Evolutionary conservation across 2,113 vertebrate species (phyloP).

Genomic region (Apteryx mantelli): DNA sequence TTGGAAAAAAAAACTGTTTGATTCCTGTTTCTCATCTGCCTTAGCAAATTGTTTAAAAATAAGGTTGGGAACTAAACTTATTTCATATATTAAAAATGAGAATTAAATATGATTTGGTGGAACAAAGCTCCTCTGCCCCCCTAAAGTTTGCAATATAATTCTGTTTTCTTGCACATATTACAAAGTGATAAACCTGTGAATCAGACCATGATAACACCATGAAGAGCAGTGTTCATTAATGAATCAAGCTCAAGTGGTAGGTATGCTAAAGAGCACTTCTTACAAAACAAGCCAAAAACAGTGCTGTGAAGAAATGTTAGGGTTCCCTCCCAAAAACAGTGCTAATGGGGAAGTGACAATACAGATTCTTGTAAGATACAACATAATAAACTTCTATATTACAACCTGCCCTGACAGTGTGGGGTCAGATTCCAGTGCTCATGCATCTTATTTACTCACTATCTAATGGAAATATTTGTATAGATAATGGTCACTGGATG

Average conservation of each 20-base stretch:
- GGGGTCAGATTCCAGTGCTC: background rate
- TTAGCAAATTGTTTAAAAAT: background rate
- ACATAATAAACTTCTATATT: too few relatives aligned
- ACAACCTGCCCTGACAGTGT: background rate
- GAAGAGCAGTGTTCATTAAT: background rate
- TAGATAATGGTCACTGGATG: background rate
- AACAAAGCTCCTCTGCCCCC: background rate
- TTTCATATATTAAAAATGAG: background rate
- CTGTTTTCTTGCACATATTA: background rate
- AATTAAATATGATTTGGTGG: background rate
- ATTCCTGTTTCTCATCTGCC: background rate
- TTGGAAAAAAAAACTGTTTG: background rate
- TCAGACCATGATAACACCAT: background rate
- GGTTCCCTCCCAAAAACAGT: background rate
- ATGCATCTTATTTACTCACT: background rate
- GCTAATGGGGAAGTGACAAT: background rate
- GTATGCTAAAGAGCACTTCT: background rate
- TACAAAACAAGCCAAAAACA: background rate
- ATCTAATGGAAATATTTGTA: background rate
- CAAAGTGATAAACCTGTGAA: background rate
- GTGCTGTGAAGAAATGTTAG: background rate
- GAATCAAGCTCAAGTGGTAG: background rate
- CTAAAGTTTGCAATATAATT: background rate
- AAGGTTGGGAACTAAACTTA: background rate
- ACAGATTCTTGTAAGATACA: background rate